Evolutionary conservation across 1,140 invertebrate genomes (phyloP), one percentile per base, ranked within the genome.

Genomic region (Lordiphosa collinella): DNA sequence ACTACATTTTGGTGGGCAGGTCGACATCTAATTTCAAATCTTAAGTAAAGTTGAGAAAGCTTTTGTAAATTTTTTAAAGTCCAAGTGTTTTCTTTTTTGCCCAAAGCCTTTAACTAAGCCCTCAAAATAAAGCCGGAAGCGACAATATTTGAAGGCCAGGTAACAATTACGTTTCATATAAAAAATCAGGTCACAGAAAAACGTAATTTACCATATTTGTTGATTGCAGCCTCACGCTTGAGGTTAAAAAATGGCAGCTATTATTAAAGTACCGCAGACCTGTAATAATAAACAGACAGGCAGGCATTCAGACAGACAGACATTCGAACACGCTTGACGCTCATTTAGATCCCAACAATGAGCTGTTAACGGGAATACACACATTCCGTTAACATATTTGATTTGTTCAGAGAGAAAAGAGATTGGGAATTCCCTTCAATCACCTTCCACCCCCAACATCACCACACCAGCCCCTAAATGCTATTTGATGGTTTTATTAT

Each of bases 401-500:
- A 63, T 68, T 68, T 68, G 65, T 67, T 47, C 62, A 34, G 47
- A 25, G 22, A 16, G 9, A 31, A 34, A 67, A 57, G 55, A 48
- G 52, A 67, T 52, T 52, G 52, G 65, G 44, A 43, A 12, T 9
- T 10, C 16, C 36, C n/a, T n/a, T n/a, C n/a, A n/a, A n/a, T n/a
- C n/a, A n/a, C n/a, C n/a, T n/a, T n/a, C n/a, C n/a, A n/a, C n/a
- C 12, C 40, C 31, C 9, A 37, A 7, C 40, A 43, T 7, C 3
- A 36, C 5, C 11, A 13, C 16, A 10, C 14, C 7, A 16, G 37
- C 8, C 14, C 37, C 16, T 16, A 25, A 25, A 14, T 43, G 50
- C 29, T 53, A 66, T 59, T 70, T 75, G 69, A 79, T 79, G 60
- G 75, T 69, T 79, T 80, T 80, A 79, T 80, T 79, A 79, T 79